Conservation (phyloP, 1,140 invertebrate species). For the Cherax destructor region DNA sequence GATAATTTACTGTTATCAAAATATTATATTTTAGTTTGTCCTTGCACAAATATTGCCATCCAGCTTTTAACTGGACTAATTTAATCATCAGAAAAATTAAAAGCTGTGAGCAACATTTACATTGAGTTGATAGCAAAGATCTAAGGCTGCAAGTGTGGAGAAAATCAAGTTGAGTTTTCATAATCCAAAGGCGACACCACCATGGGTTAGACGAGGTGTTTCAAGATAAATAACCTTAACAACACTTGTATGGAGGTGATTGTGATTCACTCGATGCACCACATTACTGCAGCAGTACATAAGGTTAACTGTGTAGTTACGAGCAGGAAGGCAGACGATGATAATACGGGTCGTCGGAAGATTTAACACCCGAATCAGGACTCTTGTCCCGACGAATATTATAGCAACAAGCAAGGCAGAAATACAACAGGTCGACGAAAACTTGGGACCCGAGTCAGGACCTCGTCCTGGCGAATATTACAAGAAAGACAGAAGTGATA, state of each 20-base stretch:
- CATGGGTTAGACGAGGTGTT: neutral
- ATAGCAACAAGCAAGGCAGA: no score
- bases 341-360: neutral
- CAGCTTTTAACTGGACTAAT: neutral
- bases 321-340: neutral
- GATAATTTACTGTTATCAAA: neutral
- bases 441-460: no score
- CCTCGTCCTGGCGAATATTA: no score
- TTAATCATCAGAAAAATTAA: neutral
- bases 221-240: neutral
- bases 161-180: neutral
- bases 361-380: no score
- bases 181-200: neutral
- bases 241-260: constrained; percentile 33
- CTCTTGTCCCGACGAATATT: no score
- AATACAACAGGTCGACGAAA: no score
- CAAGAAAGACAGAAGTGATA: no score
- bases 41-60: neutral
- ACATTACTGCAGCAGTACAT: no score
- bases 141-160: neutral
- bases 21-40: neutral
- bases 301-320: neutral
- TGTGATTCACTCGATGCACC: constrained; percentile 22
- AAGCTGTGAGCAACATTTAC: neutral
- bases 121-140: neutral